Evolutionary conservation across 1,140 invertebrate genomes (phyloP).

Genomic region (Macrosteles quadrilineatus): DNA sequence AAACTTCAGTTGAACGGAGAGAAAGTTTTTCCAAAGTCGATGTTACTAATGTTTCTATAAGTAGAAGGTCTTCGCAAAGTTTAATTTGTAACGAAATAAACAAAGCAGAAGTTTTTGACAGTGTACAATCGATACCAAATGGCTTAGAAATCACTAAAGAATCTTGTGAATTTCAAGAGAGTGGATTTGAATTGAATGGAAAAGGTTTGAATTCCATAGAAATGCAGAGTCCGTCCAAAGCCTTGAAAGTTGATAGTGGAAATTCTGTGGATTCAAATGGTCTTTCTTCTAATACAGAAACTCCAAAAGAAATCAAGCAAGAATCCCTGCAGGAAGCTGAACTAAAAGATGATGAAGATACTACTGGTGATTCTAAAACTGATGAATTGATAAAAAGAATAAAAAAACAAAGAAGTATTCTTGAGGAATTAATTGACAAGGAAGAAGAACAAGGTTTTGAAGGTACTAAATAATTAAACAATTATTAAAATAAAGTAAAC

Average conservation of each 20-base stretch:
- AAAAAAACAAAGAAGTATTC: conserved; percentile 65
- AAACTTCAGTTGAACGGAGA: conserved; percentile 5
- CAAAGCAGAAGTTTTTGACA: conserved; percentile 2
- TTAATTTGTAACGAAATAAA: conserved; percentile 22
- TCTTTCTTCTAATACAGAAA: not conserved
- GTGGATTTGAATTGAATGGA: conserved; percentile 32
- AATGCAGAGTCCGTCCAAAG: conserved; percentile 25
- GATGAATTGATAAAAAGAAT: conserved; percentile 64
- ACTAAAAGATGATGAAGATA: conserved; percentile 59
- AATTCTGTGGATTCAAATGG: not conserved
- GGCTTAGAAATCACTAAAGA: not conserved
- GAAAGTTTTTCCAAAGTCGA: conserved; percentile 26
- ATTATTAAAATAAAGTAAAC: not conserved
- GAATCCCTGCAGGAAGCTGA: too few species aligned
- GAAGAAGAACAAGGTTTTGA: conserved; percentile 51
- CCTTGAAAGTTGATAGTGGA: not conserved
- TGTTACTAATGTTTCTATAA: conserved; percentile 10
- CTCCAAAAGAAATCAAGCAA: too few species aligned
- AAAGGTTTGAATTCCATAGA: conserved; percentile 13
- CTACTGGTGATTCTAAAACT: conserved; percentile 45
- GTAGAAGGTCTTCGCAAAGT: conserved; percentile 7
- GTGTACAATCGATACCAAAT: not conserved
- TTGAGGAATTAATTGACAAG: conserved; percentile 67
- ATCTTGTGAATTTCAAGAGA: not conserved
- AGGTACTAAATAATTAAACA: conserved; percentile 15